Base-by-base conservation (phyloP, 2,888 invertebrate genomes). In the Suillia variegata region DNA sequence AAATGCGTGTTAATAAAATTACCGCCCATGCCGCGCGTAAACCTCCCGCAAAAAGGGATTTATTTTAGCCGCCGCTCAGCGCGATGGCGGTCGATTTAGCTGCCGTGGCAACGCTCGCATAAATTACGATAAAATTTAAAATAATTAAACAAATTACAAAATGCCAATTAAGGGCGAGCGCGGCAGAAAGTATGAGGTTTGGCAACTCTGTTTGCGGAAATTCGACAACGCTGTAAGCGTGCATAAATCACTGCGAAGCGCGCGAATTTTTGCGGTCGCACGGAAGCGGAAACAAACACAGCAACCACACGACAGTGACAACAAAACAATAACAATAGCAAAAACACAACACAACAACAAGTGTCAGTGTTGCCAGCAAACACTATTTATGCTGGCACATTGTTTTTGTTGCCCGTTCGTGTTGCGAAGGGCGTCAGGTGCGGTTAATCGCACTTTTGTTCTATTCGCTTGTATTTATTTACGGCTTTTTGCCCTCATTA, bases 291-390 rank as follows among this genome's bases (percentile, higher is more conserved):
- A 57, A 31, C 21, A 24, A 5, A 10, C 20, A 15, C 18, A 10
- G 45, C n/a, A n/a, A n/a, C n/a, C n/a, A n/a, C n/a, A n/a, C n/a
- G n/a, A n/a, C 24, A 56, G 22, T 22, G 55, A 34, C 48, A 57
- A 34, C 31, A 50, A 15, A 21, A 57, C 48, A 59, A 24, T 52
- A 52, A 47, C 20, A 6, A 48, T 4, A 38, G 12, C 45, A 13
- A 51, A 50, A 42, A 56, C 15, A 34, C n/a, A n/a, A n/a, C n/a
- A 52, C 56, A 59, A 52, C 56, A 47, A 18, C 6, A 48, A 49
- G 53, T 54, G 54, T 22, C 18, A 49, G 4, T 6, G 18, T 51
- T 38, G 38, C 38, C 38, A n/a, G n/a, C n/a, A n/a, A n/a, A n/a
- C 38, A 38, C 10, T 26, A 26, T 26, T 26, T 26, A n/a, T 38